These are phyloP conservation scores for Brachyhypopomus occidentalis DNA, from an alignment of 2,113 vertebrate species.

Conservation along the genomic window DNA sequence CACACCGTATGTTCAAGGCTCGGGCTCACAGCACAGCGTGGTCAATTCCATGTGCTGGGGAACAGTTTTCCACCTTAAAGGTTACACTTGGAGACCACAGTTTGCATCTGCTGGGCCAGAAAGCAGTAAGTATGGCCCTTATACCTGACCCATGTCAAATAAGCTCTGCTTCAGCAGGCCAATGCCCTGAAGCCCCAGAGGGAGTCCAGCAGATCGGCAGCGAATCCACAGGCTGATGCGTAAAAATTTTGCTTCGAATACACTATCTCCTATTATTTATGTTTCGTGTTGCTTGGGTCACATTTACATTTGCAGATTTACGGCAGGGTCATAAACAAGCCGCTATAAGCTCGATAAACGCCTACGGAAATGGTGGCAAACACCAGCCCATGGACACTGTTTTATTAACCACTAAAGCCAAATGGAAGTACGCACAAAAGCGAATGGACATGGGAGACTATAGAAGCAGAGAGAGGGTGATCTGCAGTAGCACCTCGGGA, in stretches of 20 bases:
- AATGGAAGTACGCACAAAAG: slow-evolving; percentile 42
- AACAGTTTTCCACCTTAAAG: neutral
- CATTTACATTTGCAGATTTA: slow-evolving; percentile 64
- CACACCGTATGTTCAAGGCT: neutral
- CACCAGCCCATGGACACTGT: slow-evolving; percentile 54
- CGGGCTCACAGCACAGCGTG: neutral
- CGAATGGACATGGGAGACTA: slow-evolving; percentile 13
- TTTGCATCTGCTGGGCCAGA: slow-evolving; percentile 2
- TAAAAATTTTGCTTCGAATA: slow-evolving; percentile 54
- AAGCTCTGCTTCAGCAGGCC: slow-evolving; percentile 5
- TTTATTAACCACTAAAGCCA: slow-evolving; percentile 63
- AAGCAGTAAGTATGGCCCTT: slow-evolving; percentile 13
- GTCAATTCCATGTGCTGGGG: neutral
- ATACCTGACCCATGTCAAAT: slow-evolving; percentile 26
- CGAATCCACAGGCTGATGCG: slow-evolving; percentile 48
- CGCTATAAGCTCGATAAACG: slow-evolving; percentile 58
- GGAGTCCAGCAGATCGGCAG: slow-evolving; percentile 33
- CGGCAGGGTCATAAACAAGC: slow-evolving; percentile 50
- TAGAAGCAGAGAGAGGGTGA: slow-evolving; percentile 9
- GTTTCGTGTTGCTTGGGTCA: slow-evolving; percentile 53
- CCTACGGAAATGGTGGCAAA: slow-evolving; percentile 54
- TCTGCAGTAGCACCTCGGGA: slow-evolving; percentile 13
- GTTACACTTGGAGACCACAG: neutral
- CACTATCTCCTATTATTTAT: slow-evolving; percentile 60
- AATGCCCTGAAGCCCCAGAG: slow-evolving; percentile 26